Evolutionary conservation across 2,113 vertebrate genomes (phyloP).

Genomic region (Ailuropoda melanoleuca): DNA sequence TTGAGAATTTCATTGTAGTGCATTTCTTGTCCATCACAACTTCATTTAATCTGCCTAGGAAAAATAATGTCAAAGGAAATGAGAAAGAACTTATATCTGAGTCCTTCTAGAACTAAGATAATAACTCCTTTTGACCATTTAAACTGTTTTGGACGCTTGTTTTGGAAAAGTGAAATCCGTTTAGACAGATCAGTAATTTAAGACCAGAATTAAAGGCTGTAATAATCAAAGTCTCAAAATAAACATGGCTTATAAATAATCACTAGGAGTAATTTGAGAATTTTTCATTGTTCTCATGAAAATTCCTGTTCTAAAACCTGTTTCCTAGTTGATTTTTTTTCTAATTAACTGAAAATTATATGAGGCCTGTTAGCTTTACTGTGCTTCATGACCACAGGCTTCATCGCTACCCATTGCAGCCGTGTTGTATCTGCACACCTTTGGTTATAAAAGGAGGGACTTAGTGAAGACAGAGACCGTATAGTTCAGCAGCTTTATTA

Average conservation of each 20-base stretch:
- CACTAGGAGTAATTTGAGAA: slow-evolving; percentile 15
- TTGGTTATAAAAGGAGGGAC: not conserved
- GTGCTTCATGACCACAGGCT: not conserved
- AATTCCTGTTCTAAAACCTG: not conserved
- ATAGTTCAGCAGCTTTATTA: not conserved
- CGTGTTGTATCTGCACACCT: not conserved
- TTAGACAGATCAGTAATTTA: slow-evolving; percentile 46
- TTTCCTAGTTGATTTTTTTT: slow-evolving; percentile 26
- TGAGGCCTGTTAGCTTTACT: not conserved
- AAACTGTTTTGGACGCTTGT: slow-evolving; percentile 44
- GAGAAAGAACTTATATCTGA: slow-evolving; percentile 28
- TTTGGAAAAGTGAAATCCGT: slow-evolving; percentile 48
- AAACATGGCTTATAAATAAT: slow-evolving; percentile 42
- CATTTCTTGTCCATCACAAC: slow-evolving; percentile 49
- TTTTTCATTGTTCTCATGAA: slow-evolving; percentile 51
- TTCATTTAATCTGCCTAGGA: slow-evolving; percentile 37
- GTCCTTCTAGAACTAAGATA: slow-evolving; percentile 23
- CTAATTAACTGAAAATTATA: slow-evolving; percentile 27
- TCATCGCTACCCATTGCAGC: not conserved
- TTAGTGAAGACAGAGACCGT: not conserved
- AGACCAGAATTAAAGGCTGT: slow-evolving; percentile 35
- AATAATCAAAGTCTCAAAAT: slow-evolving; percentile 48
- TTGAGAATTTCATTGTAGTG: slow-evolving; percentile 28
- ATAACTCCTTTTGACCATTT: slow-evolving; percentile 47
- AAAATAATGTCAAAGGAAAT: slow-evolving; percentile 51